phyloP scores from a whole-genome alignment of 2,797 vertebrate species.

The Chlorospingus flavigularis region DNA sequence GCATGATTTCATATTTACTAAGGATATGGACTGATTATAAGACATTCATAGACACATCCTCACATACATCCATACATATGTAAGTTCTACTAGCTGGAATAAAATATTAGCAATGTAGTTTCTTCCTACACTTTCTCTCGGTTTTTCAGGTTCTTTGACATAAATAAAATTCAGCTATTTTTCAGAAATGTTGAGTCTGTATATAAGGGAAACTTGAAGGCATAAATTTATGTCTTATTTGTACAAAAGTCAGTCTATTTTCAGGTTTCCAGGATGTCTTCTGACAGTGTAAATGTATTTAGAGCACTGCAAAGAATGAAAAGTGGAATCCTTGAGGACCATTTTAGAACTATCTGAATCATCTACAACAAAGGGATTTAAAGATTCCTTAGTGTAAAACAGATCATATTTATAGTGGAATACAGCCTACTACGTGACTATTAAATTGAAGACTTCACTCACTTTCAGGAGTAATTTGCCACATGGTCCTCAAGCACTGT shows the following conservation, averaged over 20 bases:
- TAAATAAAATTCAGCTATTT: background rate
- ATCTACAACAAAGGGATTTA: background rate
- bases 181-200: background rate
- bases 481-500: background rate
- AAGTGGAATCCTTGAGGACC: background rate
- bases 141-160: background rate
- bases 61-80: background rate
- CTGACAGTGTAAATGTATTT: background rate
- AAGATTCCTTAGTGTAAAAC: background rate
- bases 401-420: background rate
- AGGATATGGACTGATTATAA: background rate
- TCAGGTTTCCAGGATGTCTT: background rate
- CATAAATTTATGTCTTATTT: background rate
- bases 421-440: background rate
- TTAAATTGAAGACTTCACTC: background rate
- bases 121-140: background rate
- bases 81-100: background rate
- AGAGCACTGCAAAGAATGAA: background rate
- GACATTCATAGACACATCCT: background rate
- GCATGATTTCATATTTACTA: background rate
- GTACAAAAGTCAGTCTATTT: background rate
- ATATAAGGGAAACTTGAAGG: background rate
- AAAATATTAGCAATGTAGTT: background rate
- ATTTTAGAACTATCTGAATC: background rate
- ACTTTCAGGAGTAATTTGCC: conserved; percentile 8